Conservation (phyloP, 1,140 invertebrate species). For the Ridgeia piscesae region DNA sequence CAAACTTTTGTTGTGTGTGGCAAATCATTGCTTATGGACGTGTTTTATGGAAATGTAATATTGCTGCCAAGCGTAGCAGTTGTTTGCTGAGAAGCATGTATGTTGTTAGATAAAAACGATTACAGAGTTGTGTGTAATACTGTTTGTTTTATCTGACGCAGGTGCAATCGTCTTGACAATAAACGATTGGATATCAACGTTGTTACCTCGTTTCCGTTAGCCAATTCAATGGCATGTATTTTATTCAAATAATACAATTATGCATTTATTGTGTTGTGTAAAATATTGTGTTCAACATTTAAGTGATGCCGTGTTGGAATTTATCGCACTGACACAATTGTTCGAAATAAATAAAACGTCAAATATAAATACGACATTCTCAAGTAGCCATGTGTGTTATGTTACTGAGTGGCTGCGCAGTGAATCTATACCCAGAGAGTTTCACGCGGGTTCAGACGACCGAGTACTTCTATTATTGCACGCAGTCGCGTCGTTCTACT, state of each 20-base stretch:
- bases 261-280: background rate
- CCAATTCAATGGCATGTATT: background rate
- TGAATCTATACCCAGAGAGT: background rate
- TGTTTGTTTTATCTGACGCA: background rate
- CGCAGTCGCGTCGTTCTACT: background rate
- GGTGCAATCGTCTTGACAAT: background rate
- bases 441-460: background rate
- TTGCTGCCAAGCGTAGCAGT: background rate
- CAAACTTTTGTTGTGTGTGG: background rate
- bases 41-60: background rate
- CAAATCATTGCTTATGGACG: background rate
- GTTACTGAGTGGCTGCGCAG: background rate
- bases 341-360: background rate
- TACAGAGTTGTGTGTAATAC: background rate
- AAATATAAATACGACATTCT: background rate
- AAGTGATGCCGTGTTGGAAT: too few species aligned
- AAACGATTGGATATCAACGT: background rate
- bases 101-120: slow-evolving; percentile 2
- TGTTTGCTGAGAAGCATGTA: background rate
- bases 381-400: background rate
- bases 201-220: background rate
- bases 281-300: background rate
- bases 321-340: background rate
- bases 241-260: background rate
- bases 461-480: background rate